A percentile compares a stretch with the other conserved stretches of the same genome.
These are phyloP conservation scores for Parnassius apollo DNA, from an alignment of 2,888 invertebrate genomes.

Conservation along the genomic window DNA sequence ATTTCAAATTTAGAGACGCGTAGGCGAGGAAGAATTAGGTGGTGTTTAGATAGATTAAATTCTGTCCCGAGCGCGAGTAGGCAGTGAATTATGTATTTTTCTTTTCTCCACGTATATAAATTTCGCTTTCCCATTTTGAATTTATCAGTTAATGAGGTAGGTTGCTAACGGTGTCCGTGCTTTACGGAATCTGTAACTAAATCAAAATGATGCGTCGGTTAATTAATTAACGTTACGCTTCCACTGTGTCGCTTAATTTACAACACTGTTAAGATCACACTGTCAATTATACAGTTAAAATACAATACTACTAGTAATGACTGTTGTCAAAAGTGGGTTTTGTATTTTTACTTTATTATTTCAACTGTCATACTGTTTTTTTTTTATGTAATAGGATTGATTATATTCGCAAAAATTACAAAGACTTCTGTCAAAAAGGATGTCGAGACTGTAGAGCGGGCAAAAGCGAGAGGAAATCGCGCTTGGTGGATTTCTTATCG, in stretches of 20 bases:
- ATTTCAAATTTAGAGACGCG: slow-evolving; percentile 65
- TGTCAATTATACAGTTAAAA: slow-evolving; percentile 43
- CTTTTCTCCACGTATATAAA: slow-evolving; percentile 44
- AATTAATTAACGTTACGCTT: slow-evolving; percentile 59
- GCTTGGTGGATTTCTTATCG: no score
- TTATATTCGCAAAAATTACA: no score
- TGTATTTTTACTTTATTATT: no score
- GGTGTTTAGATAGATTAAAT: slow-evolving; percentile 69
- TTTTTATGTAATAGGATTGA: no score
- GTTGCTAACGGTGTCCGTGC: slow-evolving; percentile 41
- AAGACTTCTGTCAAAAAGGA: no score
- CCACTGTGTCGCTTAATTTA: slow-evolving; percentile 39
- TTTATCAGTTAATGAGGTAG: slow-evolving; percentile 63
- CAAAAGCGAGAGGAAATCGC: no score
- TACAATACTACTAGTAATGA: slow-evolving; percentile 18
- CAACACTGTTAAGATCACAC: slow-evolving; percentile 33
- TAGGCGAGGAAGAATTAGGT: slow-evolving; percentile 67
- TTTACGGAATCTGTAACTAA: slow-evolving; percentile 45
- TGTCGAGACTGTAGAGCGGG: no score
- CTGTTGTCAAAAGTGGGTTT: not conserved
- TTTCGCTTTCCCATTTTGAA: slow-evolving; percentile 54
- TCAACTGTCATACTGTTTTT: no score
- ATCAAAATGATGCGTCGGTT: slow-evolving; percentile 58
- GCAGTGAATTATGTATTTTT: slow-evolving; percentile 69
- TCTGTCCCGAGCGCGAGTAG: slow-evolving; percentile 62